phyloP scores from a whole-genome alignment of 2,888 invertebrate species.

The Amphipoea lucens region DNA sequence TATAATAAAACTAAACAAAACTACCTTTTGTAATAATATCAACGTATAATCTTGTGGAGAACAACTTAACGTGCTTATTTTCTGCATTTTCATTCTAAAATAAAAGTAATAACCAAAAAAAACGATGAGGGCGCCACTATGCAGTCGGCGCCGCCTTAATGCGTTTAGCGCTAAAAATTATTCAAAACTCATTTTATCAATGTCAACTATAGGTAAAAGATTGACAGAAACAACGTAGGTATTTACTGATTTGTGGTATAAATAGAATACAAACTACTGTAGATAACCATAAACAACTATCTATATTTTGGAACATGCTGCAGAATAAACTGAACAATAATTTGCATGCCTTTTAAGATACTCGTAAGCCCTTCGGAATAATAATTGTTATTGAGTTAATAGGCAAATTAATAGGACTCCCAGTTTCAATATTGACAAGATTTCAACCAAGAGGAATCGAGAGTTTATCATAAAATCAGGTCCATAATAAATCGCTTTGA shows the following conservation, averaged over 20 bases:
- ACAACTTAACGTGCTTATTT: too few relatives aligned
- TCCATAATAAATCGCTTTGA: conserved; percentile 25
- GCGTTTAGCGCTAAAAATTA: background rate
- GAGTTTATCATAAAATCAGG: conserved; percentile 23
- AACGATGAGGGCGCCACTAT: background rate
- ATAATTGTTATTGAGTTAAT: conserved; percentile 17
- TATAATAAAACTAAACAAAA: too few relatives aligned
- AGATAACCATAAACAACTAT: background rate
- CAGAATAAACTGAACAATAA: conserved; percentile 37
- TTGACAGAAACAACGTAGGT: background rate
- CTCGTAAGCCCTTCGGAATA: background rate
- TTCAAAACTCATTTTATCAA: background rate
- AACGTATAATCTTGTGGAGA: too few relatives aligned
- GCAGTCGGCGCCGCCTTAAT: background rate
- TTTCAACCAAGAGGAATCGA: conserved; percentile 5
- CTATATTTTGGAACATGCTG: conserved; percentile 23
- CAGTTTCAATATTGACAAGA: conserved; percentile 41
- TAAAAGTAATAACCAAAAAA: background rate
- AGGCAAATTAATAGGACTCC: background rate
- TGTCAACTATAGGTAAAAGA: background rate
- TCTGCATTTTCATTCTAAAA: too few relatives aligned
- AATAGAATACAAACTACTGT: background rate
- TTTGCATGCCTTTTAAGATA: conserved; percentile 9
- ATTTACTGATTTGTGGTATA: background rate
- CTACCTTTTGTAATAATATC: too few relatives aligned